These are phyloP conservation scores for Tetheella fluctuosa DNA, from an alignment of 2,888 invertebrate species.

Conservation along the genomic window DNA sequence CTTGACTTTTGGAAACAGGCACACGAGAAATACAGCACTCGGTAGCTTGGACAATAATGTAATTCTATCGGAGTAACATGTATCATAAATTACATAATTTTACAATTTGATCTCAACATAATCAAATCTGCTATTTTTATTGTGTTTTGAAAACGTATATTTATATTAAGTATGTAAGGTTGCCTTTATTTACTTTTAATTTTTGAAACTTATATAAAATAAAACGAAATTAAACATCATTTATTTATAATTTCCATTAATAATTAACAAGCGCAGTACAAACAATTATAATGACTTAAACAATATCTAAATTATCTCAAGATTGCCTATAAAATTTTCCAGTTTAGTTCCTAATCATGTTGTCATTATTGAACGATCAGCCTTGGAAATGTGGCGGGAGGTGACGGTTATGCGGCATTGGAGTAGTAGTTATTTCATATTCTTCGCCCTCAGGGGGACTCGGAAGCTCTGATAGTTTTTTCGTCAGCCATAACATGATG, in stretches of 20 bases:
- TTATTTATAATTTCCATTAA: background rate
- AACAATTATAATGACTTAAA: background rate
- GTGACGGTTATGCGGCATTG: slow-evolving; percentile 24
- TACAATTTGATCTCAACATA: no score
- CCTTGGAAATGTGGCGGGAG: slow-evolving; percentile 13
- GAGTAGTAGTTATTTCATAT: slow-evolving; percentile 19
- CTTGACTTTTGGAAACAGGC: slow-evolving; percentile 34
- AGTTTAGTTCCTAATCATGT: background rate
- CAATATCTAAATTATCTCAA: background rate
- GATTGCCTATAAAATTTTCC: background rate
- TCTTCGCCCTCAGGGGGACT: slow-evolving; percentile 47
- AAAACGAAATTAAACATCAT: background rate
- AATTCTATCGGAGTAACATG: no score
- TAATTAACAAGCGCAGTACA: no score
- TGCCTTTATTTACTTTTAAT: no score
- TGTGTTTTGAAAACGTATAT: no score
- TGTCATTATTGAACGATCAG: background rate
- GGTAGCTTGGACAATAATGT: background rate
- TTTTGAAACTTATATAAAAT: no score
- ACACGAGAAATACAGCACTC: slow-evolving; percentile 23
- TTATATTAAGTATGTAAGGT: no score
- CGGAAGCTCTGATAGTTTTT: slow-evolving; percentile 53
- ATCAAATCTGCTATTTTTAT: no score
- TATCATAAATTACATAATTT: no score
- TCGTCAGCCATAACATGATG: slow-evolving; percentile 59